A percentile compares a stretch with the other conserved stretches of the same genome.
Conservation (phyloP, 2,797 vertebrate species). For the Periophthalmus magnuspinnatus region DNA sequence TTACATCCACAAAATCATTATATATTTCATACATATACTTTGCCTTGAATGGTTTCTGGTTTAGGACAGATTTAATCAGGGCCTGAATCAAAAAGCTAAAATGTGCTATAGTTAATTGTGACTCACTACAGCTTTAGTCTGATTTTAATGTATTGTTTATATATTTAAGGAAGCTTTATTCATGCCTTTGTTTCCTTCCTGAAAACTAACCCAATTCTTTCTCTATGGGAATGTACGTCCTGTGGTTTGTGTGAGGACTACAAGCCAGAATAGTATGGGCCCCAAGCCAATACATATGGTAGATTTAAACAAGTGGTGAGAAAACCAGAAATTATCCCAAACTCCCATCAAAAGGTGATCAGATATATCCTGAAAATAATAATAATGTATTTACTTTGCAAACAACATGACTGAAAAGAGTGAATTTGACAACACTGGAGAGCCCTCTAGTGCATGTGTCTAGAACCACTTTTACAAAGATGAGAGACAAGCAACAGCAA, state of each 20-base stretch:
- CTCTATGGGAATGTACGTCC: slow-evolving; percentile 48
- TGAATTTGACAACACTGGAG: slow-evolving; percentile 14
- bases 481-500: too few relatives aligned
- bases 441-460: slow-evolving; percentile 52
- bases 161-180: slow-evolving; percentile 28
- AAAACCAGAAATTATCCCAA: neutral
- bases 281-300: neutral
- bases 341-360: neutral
- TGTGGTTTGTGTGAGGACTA: slow-evolving; percentile 34
- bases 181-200: slow-evolving; percentile 64
- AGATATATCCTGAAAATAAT: neutral
- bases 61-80: neutral
- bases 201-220: slow-evolving; percentile 35
- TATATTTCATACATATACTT: neutral
- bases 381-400: neutral
- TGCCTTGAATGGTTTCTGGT: neutral
- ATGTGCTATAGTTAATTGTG: neutral
- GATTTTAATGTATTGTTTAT: neutral
- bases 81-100: neutral
- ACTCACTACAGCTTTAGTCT: neutral
- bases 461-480: slow-evolving; percentile 25
- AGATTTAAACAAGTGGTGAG: neutral
- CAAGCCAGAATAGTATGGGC: slow-evolving; percentile 11
- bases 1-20: too few relatives aligned
- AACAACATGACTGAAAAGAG: neutral